These are phyloP conservation scores for Cheirogaleus medius DNA, from an alignment of 2,113 vertebrate species.

Conservation along the genomic window DNA sequence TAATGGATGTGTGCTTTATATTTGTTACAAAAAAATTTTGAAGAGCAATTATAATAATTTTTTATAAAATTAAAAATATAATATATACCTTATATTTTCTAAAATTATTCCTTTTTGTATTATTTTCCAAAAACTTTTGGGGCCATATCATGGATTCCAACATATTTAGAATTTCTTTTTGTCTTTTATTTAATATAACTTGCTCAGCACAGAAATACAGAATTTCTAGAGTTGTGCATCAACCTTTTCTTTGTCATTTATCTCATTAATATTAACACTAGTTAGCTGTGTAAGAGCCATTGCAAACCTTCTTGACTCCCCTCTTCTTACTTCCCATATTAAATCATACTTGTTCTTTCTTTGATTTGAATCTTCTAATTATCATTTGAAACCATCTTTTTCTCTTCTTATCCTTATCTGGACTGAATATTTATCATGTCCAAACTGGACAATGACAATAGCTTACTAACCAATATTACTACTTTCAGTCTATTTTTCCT, in stretches of 20 bases:
- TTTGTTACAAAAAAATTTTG: background rate
- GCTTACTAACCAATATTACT: background rate
- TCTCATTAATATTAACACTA: background rate
- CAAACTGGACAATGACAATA: background rate
- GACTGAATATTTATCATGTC: background rate
- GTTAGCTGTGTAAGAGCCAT: background rate
- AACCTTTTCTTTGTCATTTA: background rate
- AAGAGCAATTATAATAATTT: background rate
- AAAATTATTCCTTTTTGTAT: background rate
- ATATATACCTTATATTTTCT: background rate
- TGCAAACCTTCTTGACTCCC: background rate
- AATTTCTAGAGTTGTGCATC: background rate
- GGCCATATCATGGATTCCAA: background rate
- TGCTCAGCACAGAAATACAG: background rate
- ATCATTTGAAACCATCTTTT: background rate
- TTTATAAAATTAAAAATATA: background rate
- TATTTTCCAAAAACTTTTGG: background rate
- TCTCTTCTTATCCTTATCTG: background rate
- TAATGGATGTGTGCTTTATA: background rate
- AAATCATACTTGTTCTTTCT: background rate
- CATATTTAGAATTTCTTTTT: background rate
- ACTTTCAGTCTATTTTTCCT: background rate
- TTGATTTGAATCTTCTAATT: background rate
- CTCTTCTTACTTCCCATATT: background rate
- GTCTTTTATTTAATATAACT: background rate